phyloP scores from a whole-genome alignment of 2,113 vertebrate genomes.

The Sisor rabdophorus region DNA sequence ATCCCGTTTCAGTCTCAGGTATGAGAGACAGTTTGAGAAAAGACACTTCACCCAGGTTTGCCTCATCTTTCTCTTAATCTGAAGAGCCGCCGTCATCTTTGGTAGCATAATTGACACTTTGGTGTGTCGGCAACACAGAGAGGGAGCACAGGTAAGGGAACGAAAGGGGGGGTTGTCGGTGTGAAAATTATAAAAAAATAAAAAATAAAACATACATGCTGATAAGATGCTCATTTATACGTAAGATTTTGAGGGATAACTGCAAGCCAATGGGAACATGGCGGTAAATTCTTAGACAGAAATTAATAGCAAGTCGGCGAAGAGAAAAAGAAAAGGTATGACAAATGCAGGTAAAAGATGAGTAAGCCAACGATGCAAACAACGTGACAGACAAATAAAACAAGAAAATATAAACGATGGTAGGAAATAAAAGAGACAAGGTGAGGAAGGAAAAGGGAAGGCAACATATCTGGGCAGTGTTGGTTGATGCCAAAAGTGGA shows the following conservation, averaged over 20 bases:
- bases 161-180: not conserved
- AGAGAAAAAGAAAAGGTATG: not conserved
- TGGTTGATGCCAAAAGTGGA: slow-evolving; percentile 60
- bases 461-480: slow-evolving; percentile 58
- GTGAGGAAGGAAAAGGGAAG: slow-evolving; percentile 39
- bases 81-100: slow-evolving; percentile 73
- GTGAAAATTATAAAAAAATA: too few relatives aligned
- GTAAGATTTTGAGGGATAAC: slow-evolving; percentile 12
- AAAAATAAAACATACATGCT: slow-evolving; percentile 35
- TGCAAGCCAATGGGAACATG: not conserved
- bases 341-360: not conserved
- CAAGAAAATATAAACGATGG: not conserved
- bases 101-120: slow-evolving; percentile 76
- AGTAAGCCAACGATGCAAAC: slow-evolving; percentile 13
- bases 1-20: slow-evolving; percentile 18
- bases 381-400: slow-evolving; percentile 5
- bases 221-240: not conserved
- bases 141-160: slow-evolving; percentile 25
- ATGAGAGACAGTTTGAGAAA: slow-evolving; percentile 10
- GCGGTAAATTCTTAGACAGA: slow-evolving; percentile 34
- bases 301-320: slow-evolving; percentile 20
- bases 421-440: slow-evolving; percentile 6
- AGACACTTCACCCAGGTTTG: slow-evolving; percentile 36
- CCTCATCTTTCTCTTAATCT: slow-evolving; percentile 55
- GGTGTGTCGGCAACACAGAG: slow-evolving; percentile 63